phyloP scores from a whole-genome alignment of 2,888 invertebrate species.

The Danaus chrysippus region DNA sequence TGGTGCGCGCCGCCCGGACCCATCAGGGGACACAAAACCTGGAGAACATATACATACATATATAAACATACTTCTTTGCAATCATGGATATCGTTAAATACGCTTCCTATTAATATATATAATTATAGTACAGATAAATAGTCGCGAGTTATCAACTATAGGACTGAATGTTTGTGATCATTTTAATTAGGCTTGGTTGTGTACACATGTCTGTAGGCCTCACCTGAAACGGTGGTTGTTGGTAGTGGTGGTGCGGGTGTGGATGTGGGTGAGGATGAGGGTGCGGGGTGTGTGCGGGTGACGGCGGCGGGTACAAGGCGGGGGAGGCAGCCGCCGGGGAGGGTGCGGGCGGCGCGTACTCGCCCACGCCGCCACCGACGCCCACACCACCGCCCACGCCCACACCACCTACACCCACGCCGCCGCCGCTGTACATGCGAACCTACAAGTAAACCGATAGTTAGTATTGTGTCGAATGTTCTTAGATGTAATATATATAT shows the following conservation, averaged over 20 bases:
- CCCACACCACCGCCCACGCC: conserved; percentile 40
- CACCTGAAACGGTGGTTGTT: conserved; percentile 73
- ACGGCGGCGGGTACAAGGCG: conserved; percentile 73
- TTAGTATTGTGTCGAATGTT: too few relatives aligned
- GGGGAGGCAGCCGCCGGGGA: conserved; percentile 69
- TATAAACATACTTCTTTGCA: neutral
- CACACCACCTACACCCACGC: conserved; percentile 43
- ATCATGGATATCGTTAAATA: neutral
- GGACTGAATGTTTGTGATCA: too few relatives aligned
- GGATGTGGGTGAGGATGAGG: conserved; percentile 54
- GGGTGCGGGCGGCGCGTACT: conserved; percentile 62
- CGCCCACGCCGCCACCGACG: conserved; percentile 49
- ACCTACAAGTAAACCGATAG: conserved; percentile 60
- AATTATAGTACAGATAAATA: neutral
- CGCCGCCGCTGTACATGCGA: conserved; percentile 80
- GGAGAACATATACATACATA: conserved; percentile 19
- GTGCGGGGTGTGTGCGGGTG: conserved; percentile 72
- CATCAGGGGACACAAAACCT: conserved; percentile 72
- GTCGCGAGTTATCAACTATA: too few relatives aligned
- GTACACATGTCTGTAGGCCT: neutral
- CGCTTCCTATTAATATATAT: neutral
- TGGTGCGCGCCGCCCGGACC: conserved; percentile 47
- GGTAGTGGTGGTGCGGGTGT: conserved; percentile 56
- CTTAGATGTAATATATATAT: neutral
- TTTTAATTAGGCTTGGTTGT: neutral